Base-by-base conservation (phyloP, 2,888 invertebrate genomes). In the Salticus scenicus region DNA sequence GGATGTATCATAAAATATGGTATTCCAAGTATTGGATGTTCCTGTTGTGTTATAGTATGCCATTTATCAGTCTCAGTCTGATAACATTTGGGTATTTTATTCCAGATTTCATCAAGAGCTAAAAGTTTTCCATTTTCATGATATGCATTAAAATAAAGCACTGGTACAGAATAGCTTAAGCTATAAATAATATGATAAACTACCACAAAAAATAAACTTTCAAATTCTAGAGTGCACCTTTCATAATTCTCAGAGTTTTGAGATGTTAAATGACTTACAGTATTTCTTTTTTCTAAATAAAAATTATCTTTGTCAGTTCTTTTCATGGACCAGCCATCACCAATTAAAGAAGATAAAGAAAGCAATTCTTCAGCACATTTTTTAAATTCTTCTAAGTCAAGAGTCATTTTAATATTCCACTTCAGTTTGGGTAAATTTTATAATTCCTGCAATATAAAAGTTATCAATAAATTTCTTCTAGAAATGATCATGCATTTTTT, bases 131-230 rank as follows among this genome's bases (percentile, higher is more conserved):
- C 83, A 77, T 77, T 28, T 47, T 41, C 51, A 30, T 67, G 30
- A 73, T 83, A 73, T 30, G 74, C 85, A 47, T 69, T 79, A 31
- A 85, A 85, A 47, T 72, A 85, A 20, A 85, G 66, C 41, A 85
- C 74, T 10, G 85, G 85, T 10, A 85, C 85, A 28, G 74, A 85
- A 63, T 85, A 85, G 33, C 85, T 85, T 12, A 70, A 47, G 31
- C 85, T 85, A 30, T 85, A 85, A 47, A 85, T 30, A 20, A 85
- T 75, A 51, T 85, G 79, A 51, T 85, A 85, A 28, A 66, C 70
- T 70, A 74, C 74, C 67, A 41, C 37, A 17, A 20, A 42, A 72
- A 77, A 66, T 42, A 37, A 33, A 24, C n/a, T n/a, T n/a, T n/a
- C n/a, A 33, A 33, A 17, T 17, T 31, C 5, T 20, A 28, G 12